Evolutionary conservation across 2,888 invertebrate genomes (phyloP).

Genomic region (Conistra vaccinii): DNA sequence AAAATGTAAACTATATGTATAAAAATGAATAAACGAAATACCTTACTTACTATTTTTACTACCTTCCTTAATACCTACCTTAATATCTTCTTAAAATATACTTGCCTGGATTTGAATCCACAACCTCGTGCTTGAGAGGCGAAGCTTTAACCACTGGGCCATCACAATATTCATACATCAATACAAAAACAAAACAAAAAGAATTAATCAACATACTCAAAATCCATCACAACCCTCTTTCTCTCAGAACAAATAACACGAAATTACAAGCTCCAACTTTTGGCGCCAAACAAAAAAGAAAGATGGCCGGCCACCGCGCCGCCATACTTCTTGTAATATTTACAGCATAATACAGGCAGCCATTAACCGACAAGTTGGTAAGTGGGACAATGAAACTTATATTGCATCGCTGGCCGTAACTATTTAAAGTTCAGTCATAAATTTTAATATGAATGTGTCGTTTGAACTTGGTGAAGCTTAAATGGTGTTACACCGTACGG

Average conservation of each 20-base stretch:
- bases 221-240: background rate
- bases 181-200: background rate
- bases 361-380: conserved; percentile 70
- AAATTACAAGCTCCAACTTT: conserved; percentile 35
- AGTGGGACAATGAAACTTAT: conserved; percentile 81
- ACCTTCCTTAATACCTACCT: too few species aligned
- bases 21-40: too few species aligned
- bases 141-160: background rate
- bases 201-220: background rate
- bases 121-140: background rate
- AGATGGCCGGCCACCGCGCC: conserved; percentile 24
- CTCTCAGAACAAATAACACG: background rate
- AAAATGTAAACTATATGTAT: too few species aligned
- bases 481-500: conserved; percentile 44
- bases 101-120: background rate
- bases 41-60: too few species aligned
- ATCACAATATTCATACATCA: background rate
- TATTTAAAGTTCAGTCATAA: conserved; percentile 85
- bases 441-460: conserved; percentile 89
- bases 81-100: too few species aligned
- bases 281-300: conserved; percentile 47
- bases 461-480: conserved; percentile 73
- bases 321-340: conserved; percentile 52
- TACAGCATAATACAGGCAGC: conserved; percentile 52
- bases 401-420: conserved; percentile 81